Evolutionary conservation across 2,797 vertebrate genomes (phyloP), one percentile per base, ranked within the genome.

Genomic region (Sebastes diploproa): DNA sequence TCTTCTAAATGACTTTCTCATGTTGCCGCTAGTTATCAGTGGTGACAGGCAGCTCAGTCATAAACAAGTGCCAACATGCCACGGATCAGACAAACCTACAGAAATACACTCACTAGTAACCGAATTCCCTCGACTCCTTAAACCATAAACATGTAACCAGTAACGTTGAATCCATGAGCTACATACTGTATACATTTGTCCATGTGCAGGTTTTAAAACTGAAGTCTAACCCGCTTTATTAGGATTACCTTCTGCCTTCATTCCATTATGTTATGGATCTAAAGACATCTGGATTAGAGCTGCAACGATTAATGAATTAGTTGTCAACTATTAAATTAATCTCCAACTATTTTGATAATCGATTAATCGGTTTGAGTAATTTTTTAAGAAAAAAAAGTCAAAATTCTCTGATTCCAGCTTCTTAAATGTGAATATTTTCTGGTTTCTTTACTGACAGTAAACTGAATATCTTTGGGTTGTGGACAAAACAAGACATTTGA

Each of bases 1-100:
- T 14, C 16, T 22, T 58, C 22, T 9, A 3, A 65, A 77, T 60
- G 5, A 77, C 61, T 77, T 73, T 75, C 69, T 75, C 55, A 23
- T 85, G 83, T 82, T 2, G 8, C 64, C 63, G 42, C 34, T 18
- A 77, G 71, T 59, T 66, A 55, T 86, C 32, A 13, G 36, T 20
- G 6, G 16, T 13, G 77, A 86, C 81, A 42, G 77, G 85, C 81
- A 36, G 66, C 27, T 76, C 23, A 3, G 63, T 50, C 8, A 1
- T 1, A 1, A 36, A 5, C 89, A 0, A 88, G 93, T 79, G 71
- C 27, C n/a, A 25, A 66, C 93, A 86, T 3, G 89, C 72, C 74
- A 6, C 23, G 5, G 25, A 81, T 64, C 42, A 58, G 46, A 60
- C 61, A 23, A 71, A 32, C 32, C 69, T 50, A 62, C 85, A 79